phyloP scores from a whole-genome alignment of 2,113 vertebrate species.

The Corapipo altera region DNA sequence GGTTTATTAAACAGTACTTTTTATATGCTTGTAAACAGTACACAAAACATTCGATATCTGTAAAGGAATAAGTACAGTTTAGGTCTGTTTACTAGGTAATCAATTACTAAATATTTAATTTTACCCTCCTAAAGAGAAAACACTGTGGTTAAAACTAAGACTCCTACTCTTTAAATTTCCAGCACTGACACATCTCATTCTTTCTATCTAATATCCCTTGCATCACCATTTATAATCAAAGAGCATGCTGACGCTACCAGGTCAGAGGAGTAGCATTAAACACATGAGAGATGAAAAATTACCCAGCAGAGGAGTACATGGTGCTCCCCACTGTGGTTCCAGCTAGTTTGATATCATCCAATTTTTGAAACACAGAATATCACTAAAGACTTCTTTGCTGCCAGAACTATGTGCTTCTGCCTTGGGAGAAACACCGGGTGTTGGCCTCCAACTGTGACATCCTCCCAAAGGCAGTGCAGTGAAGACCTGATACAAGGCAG shows the following conservation, averaged over 20 bases:
- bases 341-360: not conserved
- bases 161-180: not conserved
- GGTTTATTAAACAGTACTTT: not conserved
- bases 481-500: not conserved
- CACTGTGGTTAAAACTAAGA: not conserved
- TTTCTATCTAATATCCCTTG: not conserved
- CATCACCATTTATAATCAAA: not conserved
- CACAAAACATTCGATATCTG: not conserved
- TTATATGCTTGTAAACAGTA: not conserved
- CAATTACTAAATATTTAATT: not conserved
- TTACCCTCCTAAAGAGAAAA: not conserved
- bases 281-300: not conserved
- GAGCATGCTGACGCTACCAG: not conserved
- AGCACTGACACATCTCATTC: not conserved
- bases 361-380: not conserved
- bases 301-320: not conserved
- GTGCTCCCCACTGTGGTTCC: not conserved
- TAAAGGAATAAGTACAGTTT: not conserved
- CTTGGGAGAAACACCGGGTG: not conserved
- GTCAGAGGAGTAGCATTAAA: not conserved
- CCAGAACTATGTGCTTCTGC: not conserved
- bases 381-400: not conserved
- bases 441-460: not conserved
- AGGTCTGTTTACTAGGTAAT: not conserved
- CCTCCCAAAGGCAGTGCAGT: not conserved